Conservation (phyloP, 1,140 invertebrate genomes). For the Rhyzopertha dominica region DNA sequence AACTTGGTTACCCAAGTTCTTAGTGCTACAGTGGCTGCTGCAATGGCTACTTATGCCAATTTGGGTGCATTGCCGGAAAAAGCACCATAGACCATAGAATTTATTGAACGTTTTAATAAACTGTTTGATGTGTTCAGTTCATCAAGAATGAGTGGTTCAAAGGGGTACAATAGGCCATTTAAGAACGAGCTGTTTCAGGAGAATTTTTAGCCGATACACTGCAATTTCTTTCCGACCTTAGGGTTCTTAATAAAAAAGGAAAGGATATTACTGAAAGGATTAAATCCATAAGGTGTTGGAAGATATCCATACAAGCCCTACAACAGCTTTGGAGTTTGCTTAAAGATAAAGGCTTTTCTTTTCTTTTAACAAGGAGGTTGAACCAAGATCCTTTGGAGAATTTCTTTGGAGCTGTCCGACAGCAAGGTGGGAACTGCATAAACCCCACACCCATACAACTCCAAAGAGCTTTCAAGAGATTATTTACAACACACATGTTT, state of each 20-base stretch:
- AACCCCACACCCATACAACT: conserved; percentile 23
- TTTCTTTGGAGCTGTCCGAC: conserved; percentile 15
- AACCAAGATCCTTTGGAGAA: conserved; percentile 26
- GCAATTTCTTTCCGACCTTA: conserved; percentile 7
- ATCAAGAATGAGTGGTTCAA: conserved; percentile 1
- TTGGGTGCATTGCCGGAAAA: conserved; percentile 19
- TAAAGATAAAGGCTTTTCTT: conserved; percentile 5
- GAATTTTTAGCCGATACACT: conserved; percentile 6
- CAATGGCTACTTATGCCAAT: conserved; percentile 23
- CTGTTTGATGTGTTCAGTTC: conserved; percentile 30
- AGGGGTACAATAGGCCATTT: conserved; percentile 11
- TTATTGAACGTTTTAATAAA: conserved; percentile 24
- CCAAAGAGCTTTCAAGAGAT: conserved; percentile 14
- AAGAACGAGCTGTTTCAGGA: conserved; percentile 1
- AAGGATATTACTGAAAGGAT: conserved; percentile 13
- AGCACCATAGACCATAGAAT: conserved; percentile 15
- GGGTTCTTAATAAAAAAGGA: conserved; percentile 7
- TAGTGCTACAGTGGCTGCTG: conserved; percentile 29
- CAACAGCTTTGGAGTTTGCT: conserved; percentile 11
- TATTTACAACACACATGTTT: no score
- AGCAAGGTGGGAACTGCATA: conserved; percentile 9
- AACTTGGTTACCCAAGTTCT: conserved; percentile 34
- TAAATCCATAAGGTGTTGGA: conserved; percentile 12
- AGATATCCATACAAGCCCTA: conserved; percentile 9
- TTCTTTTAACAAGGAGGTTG: conserved; percentile 17